Percentiles rank a stretch among this genome's conserved stretches.
phyloP scores from a whole-genome alignment of 2,888 invertebrate genomes.

The Eristalis pertinax region DNA sequence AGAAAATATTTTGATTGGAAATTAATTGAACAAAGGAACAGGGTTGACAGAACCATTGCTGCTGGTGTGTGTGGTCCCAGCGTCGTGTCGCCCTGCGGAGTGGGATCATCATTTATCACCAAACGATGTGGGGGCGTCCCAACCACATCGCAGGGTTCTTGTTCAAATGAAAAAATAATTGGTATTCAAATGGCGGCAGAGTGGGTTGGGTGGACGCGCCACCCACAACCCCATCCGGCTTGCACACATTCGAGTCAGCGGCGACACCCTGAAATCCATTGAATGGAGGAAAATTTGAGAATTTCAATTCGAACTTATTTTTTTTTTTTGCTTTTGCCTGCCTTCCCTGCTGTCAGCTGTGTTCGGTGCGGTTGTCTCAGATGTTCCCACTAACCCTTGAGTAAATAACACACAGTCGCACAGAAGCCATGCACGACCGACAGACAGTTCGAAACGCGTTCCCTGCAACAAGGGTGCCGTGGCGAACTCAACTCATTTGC shows the following conservation, averaged over 20 bases:
- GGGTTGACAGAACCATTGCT: conserved; percentile 55
- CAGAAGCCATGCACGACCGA: conserved; percentile 3
- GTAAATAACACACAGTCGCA: conserved; percentile 57
- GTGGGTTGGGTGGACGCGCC: conserved; percentile 9
- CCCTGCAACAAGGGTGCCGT: background rate
- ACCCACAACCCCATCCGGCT: background rate
- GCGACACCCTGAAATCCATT: conserved; percentile 53
- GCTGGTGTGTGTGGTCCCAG: conserved; percentile 60
- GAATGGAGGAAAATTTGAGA: conserved; percentile 66
- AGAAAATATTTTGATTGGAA: conserved; percentile 73
- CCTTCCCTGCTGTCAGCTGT: conserved; percentile 52
- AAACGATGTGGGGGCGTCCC: conserved; percentile 2
- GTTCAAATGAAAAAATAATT: conserved; percentile 47
- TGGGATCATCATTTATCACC: conserved; percentile 65
- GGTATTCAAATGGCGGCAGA: conserved; percentile 50
- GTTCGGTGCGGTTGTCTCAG: conserved; percentile 50
- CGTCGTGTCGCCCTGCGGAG: background rate
- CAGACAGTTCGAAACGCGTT: background rate
- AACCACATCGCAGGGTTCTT: conserved; percentile 28
- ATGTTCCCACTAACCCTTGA: conserved; percentile 68
- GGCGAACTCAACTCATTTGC: conserved; percentile 58
- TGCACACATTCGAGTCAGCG: background rate
- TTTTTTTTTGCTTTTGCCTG: background rate
- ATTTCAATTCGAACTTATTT: conserved; percentile 49
- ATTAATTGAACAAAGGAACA: conserved; percentile 69